Conservation (phyloP, 2,113 vertebrate genomes). For the Glaucomys volans region DNA sequence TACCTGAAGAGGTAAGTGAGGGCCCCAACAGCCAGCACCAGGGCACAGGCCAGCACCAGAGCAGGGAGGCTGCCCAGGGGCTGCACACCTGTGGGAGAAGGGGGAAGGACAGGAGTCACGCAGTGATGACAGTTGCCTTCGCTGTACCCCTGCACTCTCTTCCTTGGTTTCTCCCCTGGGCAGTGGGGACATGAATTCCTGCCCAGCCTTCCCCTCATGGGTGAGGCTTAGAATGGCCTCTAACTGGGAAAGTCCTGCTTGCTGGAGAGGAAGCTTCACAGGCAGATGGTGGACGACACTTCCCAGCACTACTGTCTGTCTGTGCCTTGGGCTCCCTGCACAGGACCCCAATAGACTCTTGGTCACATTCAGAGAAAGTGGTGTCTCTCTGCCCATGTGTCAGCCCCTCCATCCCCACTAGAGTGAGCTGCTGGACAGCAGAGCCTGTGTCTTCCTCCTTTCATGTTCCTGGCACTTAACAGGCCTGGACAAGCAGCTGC, state of each 20-base stretch:
- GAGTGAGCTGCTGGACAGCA: not conserved
- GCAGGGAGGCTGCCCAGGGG: slow-evolving; percentile 87
- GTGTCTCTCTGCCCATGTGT: not conserved
- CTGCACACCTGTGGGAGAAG: slow-evolving; percentile 87
- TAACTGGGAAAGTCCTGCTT: not conserved
- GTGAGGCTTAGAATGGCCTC: not conserved
- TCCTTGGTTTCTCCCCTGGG: not conserved
- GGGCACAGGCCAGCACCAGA: slow-evolving; percentile 83
- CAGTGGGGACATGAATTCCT: not conserved
- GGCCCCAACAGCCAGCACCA: slow-evolving; percentile 86
- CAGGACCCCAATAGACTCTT: not conserved
- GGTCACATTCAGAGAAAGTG: not conserved
- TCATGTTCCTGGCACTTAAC: not conserved
- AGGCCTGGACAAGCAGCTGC: not conserved
- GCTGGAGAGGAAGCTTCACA: not conserved
- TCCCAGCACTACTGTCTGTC: not conserved
- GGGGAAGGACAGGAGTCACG: not conserved
- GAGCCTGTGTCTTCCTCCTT: not conserved
- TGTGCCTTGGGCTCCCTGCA: not conserved
- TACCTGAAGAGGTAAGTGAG: slow-evolving; percentile 92
- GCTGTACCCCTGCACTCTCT: not conserved
- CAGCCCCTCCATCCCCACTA: not conserved
- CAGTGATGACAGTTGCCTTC: not conserved
- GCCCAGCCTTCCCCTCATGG: not conserved
- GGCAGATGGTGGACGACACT: not conserved